Conservation (phyloP, 1,140 invertebrate species). For the Planococcus citri region DNA sequence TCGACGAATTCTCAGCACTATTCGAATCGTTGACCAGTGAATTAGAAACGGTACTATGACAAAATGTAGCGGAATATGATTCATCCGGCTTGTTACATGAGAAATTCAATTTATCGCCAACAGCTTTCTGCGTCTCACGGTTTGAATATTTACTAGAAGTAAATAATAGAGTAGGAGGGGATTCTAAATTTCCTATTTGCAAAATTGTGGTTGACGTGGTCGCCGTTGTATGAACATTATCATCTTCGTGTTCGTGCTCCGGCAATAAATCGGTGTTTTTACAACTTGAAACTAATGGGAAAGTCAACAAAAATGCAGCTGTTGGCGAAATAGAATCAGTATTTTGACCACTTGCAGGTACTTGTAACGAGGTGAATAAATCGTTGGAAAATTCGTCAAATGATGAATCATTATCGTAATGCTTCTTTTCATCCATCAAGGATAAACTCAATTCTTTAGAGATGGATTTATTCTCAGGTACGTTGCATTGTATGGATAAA, state of each 20-base stretch:
- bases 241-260: constrained; percentile 40
- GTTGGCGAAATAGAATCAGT: constrained; percentile 58
- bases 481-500: constrained; percentile 20
- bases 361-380: constrained; percentile 53
- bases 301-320: constrained; percentile 59
- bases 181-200: constrained; percentile 46
- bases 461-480: constrained; percentile 28
- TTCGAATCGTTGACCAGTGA: background rate
- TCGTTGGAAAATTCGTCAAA: constrained; percentile 57
- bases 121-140: constrained; percentile 26
- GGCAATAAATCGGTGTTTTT: constrained; percentile 44
- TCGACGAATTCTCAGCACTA: background rate
- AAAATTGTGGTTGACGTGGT: constrained; percentile 43
- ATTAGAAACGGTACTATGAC: background rate
- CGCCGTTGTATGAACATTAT: constrained; percentile 41
- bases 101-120: constrained; percentile 29
- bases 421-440: constrained; percentile 38
- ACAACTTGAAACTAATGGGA: constrained; percentile 51
- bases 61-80: background rate
- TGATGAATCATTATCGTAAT: constrained; percentile 38
- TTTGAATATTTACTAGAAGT: constrained; percentile 27
- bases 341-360: constrained; percentile 45
- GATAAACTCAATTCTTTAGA: constrained; percentile 30
- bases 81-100: background rate
- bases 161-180: constrained; percentile 35